Conservation (phyloP, 2,888 invertebrate genomes). For the Liposcelis brunnea region DNA sequence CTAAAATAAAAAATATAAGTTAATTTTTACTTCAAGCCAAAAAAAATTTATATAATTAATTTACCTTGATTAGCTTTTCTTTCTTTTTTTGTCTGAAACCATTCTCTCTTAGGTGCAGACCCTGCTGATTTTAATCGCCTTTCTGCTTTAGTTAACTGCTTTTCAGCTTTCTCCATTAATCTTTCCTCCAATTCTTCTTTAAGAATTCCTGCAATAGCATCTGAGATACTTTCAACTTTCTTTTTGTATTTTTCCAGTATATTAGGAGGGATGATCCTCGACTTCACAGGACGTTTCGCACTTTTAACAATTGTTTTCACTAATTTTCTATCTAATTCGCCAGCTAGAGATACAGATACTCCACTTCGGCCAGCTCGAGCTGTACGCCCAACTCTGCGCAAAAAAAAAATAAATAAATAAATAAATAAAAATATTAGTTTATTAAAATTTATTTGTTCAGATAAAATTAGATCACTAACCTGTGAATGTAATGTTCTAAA, state of each 20-base stretch:
- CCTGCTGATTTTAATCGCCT: conserved; percentile 37
- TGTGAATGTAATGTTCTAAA: conserved; percentile 90
- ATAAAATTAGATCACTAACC: conserved; percentile 21
- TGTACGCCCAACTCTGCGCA: conserved; percentile 68
- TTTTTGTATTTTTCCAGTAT: conserved; percentile 74
- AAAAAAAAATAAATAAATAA: conserved; percentile 4
- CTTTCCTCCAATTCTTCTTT: conserved; percentile 73
- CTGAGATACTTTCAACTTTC: conserved; percentile 53
- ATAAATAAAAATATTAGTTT: background rate
- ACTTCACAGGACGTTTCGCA: conserved; percentile 71
- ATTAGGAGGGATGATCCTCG: conserved; percentile 70
- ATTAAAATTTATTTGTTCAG: background rate
- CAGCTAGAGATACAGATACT: conserved; percentile 85
- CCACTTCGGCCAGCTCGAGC: conserved; percentile 90
- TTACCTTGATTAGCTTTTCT: no score
- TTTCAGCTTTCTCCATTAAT: conserved; percentile 65
- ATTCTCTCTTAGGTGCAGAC: conserved; percentile 34
- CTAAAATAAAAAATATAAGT: background rate
- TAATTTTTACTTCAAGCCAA: no score
- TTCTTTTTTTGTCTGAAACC: conserved; percentile 62
- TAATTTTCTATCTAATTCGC: conserved; percentile 77
- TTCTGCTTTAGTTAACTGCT: conserved; percentile 57
- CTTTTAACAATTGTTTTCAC: conserved; percentile 83
- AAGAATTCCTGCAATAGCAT: conserved; percentile 64
- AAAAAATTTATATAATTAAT: background rate